Conservation (phyloP, 2,797 vertebrate species). For the Alosa sapidissima region DNA sequence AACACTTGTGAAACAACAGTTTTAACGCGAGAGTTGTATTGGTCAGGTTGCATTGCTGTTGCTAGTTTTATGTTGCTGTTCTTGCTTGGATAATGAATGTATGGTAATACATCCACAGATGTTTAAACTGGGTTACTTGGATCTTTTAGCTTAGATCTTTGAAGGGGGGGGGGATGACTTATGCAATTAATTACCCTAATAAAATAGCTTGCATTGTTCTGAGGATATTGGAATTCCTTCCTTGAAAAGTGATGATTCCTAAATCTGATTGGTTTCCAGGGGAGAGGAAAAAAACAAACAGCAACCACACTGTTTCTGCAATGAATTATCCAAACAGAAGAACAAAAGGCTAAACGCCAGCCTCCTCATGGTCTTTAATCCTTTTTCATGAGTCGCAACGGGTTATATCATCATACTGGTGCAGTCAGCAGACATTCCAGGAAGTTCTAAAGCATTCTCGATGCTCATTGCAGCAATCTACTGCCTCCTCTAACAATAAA, state of each 20-base stretch:
- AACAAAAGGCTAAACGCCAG: not conserved
- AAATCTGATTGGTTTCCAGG: not conserved
- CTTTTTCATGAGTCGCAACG: not conserved
- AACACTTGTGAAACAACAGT: not conserved
- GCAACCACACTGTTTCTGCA: not conserved
- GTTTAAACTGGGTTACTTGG: not conserved
- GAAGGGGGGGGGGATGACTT: not conserved
- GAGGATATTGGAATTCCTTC: constrained; percentile 8
- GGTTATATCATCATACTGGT: not conserved
- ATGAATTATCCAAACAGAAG: constrained; percentile 1
- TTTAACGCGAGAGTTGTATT: not conserved
- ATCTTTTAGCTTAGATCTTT: constrained; percentile 22
- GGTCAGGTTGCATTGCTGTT: not conserved
- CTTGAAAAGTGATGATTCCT: not conserved
- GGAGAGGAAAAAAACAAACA: not conserved
- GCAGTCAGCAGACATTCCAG: constrained; percentile 1
- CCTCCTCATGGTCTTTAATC: not conserved
- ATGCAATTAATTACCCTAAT: not conserved
- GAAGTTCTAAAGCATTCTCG: not conserved
- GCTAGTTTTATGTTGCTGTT: not conserved
- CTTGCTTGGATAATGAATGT: not conserved
- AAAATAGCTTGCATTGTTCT: constrained; percentile 10
- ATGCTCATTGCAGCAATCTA: not conserved
- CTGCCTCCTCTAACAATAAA: not conserved
- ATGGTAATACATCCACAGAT: not conserved